These are phyloP conservation scores for Hemaris fuciformis DNA, from an alignment of 2,888 invertebrate species.

Conservation along the genomic window DNA sequence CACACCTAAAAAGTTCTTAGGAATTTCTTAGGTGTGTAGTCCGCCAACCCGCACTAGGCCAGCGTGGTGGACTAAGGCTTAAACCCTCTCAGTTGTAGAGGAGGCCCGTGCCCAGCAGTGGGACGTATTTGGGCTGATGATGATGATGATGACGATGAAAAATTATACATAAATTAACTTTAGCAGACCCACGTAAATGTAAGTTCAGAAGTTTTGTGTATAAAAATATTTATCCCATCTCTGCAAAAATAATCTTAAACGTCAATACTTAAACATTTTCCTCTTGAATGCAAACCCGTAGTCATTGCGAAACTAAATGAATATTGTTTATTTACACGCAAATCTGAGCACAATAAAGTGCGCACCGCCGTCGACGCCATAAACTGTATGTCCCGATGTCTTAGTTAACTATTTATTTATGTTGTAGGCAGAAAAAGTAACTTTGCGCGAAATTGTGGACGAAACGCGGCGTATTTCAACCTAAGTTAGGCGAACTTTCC, in stretches of 20 bases:
- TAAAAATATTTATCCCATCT: too few relatives aligned
- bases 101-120: too few relatives aligned
- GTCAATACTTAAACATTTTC: background rate
- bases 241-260: background rate
- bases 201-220: too few relatives aligned
- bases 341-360: conserved; percentile 52
- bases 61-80: too few relatives aligned
- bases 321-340: conserved; percentile 43
- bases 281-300: background rate
- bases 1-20: too few relatives aligned
- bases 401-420: conserved; percentile 58
- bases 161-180: too few relatives aligned
- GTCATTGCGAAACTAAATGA: conserved; percentile 16
- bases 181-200: too few relatives aligned
- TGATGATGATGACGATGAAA: too few relatives aligned
- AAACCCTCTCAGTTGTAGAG: too few relatives aligned
- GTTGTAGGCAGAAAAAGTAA: conserved; percentile 43
- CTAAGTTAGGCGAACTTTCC: conserved; percentile 13
- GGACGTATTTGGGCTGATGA: too few relatives aligned
- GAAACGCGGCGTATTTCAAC: conserved; percentile 35
- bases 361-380: conserved; percentile 37
- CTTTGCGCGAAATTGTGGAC: conserved; percentile 37
- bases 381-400: conserved; percentile 52
- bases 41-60: too few relatives aligned
- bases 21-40: too few relatives aligned